Base-by-base conservation (phyloP, 1,140 invertebrate genomes). In the Penaeus japonicus region DNA sequence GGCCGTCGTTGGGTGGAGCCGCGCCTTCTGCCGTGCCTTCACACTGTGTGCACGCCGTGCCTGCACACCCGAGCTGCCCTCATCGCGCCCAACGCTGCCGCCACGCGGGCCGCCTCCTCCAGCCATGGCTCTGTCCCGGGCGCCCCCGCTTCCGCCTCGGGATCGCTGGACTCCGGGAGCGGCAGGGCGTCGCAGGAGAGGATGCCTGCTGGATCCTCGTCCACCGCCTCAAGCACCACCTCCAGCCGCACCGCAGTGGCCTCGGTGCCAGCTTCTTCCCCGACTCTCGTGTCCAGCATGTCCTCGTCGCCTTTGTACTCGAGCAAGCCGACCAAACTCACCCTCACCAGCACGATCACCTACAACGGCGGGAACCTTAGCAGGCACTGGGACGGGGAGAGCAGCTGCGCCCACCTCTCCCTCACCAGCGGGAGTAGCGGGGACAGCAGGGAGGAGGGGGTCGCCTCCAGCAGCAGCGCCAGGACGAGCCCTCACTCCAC, bases 1-100 rank as follows among this genome's bases (percentile, higher is more conserved):
- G 86, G 86, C 15, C 79, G 86, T 75, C 59, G 86, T 5, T 88
- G 86, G 86, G 86, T 88, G 22, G 86, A 88, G 53, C 86, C 86
- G 12, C 86, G 86, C 65, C 80, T 88, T 20, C 86, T 88, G 17
- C 86, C 86, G 10, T 88, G 86, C 70, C 86, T 88, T 32, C 86
- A 88, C 80, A 88, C 86, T 17, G 39, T 88, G 10, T 88, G 86
- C 65, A 88, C 86, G 54, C 86, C 86, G 54, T 88, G 86, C 32
- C 80, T 88, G 15, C 86, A 88, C 65, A 30, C 86, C 86, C 79
- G 86, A 17, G 86, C 86, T 62, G 81, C 86, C 5, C 85, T 81
- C 24, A 77, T 82, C 79, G 39, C 65, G 10, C 59, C 80, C 7
- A 27, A 57, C 5, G 35, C 35, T 65, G 73, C 70, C 84, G 55